Percentiles rank a stretch among this genome's conserved stretches.
phyloP scores from a whole-genome alignment of 1,140 invertebrate genomes.

The Heliothis virescens region DNA sequence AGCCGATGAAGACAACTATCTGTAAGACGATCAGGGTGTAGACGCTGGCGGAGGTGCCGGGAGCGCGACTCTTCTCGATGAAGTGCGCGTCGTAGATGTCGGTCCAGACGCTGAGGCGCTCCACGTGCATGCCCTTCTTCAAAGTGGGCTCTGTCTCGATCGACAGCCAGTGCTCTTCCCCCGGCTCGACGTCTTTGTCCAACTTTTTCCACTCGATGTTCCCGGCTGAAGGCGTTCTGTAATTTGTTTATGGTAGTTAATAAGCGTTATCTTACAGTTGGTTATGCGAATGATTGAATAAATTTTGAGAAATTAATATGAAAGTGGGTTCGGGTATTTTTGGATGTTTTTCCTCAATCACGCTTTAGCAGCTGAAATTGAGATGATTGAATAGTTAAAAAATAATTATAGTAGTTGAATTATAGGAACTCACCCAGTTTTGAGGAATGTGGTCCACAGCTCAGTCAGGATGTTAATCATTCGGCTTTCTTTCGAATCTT shows the following conservation, averaged over 20 bases:
- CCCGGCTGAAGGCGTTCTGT: constrained; percentile 60
- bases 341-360: not conserved
- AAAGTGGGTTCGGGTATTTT: no score
- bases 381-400: no score
- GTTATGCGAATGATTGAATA: no score
- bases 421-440: constrained; percentile 63
- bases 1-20: constrained; percentile 26
- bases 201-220: constrained; percentile 61
- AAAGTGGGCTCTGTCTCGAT: constrained; percentile 56
- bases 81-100: constrained; percentile 70
- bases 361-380: not conserved
- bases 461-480: constrained; percentile 58
- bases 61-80: constrained; percentile 62
- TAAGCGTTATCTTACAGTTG: no score
- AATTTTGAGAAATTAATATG: no score
- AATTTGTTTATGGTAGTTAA: constrained; percentile 30
- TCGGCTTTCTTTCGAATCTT: constrained; percentile 48
- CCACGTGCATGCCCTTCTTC: constrained; percentile 58
- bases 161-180: constrained; percentile 63
- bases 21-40: constrained; percentile 41
- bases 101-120: constrained; percentile 69
- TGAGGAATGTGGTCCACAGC: constrained; percentile 69
- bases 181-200: constrained; percentile 24
- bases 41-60: constrained; percentile 4
- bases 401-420: not conserved